These are phyloP conservation scores for Cistogaster globosa DNA, from an alignment of 2,888 invertebrate genomes.

Conservation along the genomic window DNA sequence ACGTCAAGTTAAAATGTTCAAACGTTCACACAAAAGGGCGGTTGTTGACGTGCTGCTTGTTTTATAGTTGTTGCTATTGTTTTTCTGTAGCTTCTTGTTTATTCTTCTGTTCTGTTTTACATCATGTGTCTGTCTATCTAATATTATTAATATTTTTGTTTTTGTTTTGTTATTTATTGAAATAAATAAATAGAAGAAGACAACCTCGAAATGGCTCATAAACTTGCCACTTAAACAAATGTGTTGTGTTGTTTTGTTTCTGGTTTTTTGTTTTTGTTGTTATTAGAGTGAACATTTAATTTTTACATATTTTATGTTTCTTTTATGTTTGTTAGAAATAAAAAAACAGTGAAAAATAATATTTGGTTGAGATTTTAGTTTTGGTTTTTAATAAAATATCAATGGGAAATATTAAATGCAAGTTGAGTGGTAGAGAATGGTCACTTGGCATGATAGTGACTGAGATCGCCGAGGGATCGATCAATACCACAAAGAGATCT, in stretches of 20 bases:
- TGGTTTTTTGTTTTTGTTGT: no score
- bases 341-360: not conserved
- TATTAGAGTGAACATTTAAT: not conserved
- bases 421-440: no score
- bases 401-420: no score
- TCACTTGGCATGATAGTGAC: no score
- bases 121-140: constrained; percentile 52
- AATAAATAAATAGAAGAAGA: constrained; percentile 19
- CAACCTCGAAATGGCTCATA: constrained; percentile 58
- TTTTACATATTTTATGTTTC: not conserved
- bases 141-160: not conserved
- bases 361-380: not conserved
- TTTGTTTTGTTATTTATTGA: not conserved
- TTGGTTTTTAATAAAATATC: no score
- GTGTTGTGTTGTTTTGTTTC: constrained; percentile 5
- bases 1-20: constrained; percentile 33
- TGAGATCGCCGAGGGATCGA: no score
- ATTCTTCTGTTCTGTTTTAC: constrained; percentile 52
- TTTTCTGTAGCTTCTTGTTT: constrained; percentile 34
- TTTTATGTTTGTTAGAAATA: not conserved
- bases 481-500: no score
- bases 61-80: constrained; percentile 1
- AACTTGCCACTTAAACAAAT: constrained; percentile 62
- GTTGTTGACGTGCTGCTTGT: constrained; percentile 54
- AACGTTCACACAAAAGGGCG: constrained; percentile 51